Base-by-base conservation (phyloP, 1,140 invertebrate species). In the Drosophila parvula region DNA sequence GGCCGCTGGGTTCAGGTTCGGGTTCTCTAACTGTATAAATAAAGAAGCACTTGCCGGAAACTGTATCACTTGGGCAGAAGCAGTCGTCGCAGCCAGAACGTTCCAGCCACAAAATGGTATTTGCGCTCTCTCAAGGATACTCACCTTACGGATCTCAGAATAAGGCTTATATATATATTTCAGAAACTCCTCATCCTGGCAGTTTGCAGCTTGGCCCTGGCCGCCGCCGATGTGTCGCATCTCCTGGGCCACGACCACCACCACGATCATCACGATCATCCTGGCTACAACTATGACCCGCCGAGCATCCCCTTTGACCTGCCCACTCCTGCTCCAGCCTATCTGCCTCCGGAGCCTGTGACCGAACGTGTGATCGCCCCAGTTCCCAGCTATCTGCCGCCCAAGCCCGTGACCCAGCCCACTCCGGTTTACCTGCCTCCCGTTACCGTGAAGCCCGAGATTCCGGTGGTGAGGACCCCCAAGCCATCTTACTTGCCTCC, bases 1-100 rank as follows among this genome's bases (percentile, higher is more conserved):
- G 50, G 48, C 63, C 60, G 76, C 41, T 50, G 50, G 50, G 36
- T 61, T 55, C 43, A 63, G 58, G 68, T 82, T 78, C 64, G 59
- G 43, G 40, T 70, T 82, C 73, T 76, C 74, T 71, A 71, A 71
- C 68, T 71, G 84, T 90, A 90, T 90, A 90, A 90, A 90, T 90
- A 90, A 85, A 81, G 84, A 90, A 82, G 81, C 81, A 84, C 71
- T 81, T 77, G 63, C 68, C 81, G 76, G 81, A 88, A 90, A 85
- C 81, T 89, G 76, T 90, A 90, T 90, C 89, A 90, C 79, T 90
- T 55, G 64, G 71, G 61, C 56, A 74, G 65, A 63, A 74, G 67
- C 41, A 48, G 73, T 88, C 67, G 81, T 58, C 65, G 74, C 69
- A 82, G 16, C 65, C 22, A 88, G 83, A 88, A 88, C 83, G 64